A percentile compares a stretch with the other conserved stretches of the same genome.
These are phyloP conservation scores for Etia nguti DNA, from an alignment of 2,113 vertebrate genomes.

Conservation along the genomic window DNA sequence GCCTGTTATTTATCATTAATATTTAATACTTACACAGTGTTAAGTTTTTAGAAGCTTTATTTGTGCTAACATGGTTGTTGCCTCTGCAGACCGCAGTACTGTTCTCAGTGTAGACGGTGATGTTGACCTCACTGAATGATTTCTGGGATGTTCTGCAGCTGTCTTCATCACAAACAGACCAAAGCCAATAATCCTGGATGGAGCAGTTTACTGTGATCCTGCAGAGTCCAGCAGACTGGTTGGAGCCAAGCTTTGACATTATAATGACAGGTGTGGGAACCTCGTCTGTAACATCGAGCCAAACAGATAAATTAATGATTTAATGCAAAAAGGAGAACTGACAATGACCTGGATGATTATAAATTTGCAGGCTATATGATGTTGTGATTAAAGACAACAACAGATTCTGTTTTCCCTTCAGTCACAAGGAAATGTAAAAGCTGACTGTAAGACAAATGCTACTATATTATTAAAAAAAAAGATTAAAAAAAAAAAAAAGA, in stretches of 20 bases:
- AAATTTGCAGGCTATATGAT: accelerated
- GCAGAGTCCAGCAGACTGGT: slow-evolving; percentile 22
- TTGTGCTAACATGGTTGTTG: slow-evolving; percentile 50
- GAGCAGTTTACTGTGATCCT: slow-evolving; percentile 55
- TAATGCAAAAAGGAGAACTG: accelerated
- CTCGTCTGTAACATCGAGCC: not conserved
- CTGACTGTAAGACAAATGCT: not conserved
- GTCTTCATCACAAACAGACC: not conserved
- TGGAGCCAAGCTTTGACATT: not conserved
- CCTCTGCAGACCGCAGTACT: slow-evolving; percentile 19
- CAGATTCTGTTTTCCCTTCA: not conserved
- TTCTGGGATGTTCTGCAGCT: not conserved
- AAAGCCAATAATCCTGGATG: not conserved
- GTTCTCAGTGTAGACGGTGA: not conserved
- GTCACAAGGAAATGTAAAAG: not conserved
- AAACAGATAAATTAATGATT: not conserved
- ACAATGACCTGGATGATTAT: accelerated
- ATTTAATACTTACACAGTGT: slow-evolving; percentile 24
- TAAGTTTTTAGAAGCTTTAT: not conserved
- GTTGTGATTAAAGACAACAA: accelerated
- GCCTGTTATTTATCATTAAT: accelerated
- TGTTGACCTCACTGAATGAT: not conserved
- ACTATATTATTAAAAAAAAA: not conserved
- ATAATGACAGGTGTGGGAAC: slow-evolving; percentile 16
- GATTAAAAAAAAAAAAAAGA: no score